Conservation (phyloP, 2,888 invertebrate species). For the Acanthoscelides obtectus region DNA sequence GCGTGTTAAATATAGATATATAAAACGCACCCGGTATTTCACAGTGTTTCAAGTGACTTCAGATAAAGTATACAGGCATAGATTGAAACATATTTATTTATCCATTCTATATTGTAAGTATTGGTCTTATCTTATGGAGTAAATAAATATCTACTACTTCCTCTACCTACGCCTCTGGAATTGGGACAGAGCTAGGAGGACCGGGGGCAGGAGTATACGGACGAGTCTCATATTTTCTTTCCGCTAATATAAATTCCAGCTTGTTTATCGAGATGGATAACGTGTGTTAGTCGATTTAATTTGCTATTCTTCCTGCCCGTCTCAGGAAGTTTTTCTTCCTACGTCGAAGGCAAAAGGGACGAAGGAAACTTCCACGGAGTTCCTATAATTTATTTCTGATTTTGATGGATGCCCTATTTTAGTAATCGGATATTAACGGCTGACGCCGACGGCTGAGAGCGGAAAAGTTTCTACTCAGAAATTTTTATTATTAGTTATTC, state of each 20-base stretch:
- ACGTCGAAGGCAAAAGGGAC: not conserved
- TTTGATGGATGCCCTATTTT: constrained; percentile 23
- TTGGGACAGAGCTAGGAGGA: not conserved
- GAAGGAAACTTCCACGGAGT: constrained; percentile 1
- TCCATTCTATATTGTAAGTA: no score
- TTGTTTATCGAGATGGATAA: constrained; percentile 31
- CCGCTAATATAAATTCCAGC: constrained; percentile 22
- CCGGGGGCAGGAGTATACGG: constrained; percentile 2
- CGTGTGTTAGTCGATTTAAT: constrained; percentile 32
- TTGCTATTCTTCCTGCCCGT: constrained; percentile 24
- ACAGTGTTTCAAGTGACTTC: no score
- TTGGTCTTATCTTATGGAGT: no score
- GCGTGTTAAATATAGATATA: no score
- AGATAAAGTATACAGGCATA: no score
- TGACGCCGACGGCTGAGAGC: not conserved
- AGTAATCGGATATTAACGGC: constrained; percentile 14
- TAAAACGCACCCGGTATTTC: no score
- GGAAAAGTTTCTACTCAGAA: not conserved
- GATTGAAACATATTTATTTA: no score
- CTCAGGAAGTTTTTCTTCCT: constrained; percentile 7
- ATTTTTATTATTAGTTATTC: not conserved
- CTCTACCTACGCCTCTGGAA: not conserved
- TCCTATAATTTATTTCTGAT: constrained; percentile 23
- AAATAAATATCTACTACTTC: not conserved
- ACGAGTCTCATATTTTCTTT: constrained; percentile 10